Evolutionary conservation across 2,113 vertebrate species (phyloP).

Genomic region (Rhinoderma darwinii): DNA sequence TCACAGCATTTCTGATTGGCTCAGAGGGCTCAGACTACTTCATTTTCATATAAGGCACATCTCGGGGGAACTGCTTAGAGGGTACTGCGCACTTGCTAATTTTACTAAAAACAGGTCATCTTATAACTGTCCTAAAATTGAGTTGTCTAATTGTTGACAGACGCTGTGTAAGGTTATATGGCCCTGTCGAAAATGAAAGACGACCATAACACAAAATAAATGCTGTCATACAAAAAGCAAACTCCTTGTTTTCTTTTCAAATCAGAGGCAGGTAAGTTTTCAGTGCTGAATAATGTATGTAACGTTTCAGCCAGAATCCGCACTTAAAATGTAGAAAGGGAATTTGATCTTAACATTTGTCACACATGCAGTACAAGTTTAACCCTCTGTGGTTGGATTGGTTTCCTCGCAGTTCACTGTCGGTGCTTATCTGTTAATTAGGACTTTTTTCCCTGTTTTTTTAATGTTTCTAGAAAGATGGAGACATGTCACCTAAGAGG

Average conservation of each 20-base stretch:
- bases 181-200: too few species aligned
- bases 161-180: too few species aligned
- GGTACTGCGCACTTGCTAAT: too few species aligned
- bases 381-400: not conserved
- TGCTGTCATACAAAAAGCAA: not conserved
- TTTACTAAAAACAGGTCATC: too few species aligned
- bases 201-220: not conserved
- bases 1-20: too few species aligned
- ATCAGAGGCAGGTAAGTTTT: conserved; percentile 27
- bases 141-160: too few species aligned
- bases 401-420: not conserved
- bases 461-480: not conserved
- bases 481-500: conserved; percentile 8
- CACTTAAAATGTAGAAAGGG: conserved; percentile 8
- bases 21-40: too few species aligned
- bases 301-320: conserved; percentile 11
- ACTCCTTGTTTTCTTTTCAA: not conserved
- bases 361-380: not conserved
- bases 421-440: not conserved
- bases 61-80: too few species aligned
- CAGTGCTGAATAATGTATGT: conserved; percentile 38
- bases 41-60: too few species aligned
- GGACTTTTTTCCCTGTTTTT: not conserved
- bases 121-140: too few species aligned
- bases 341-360: conserved; percentile 36